Percentiles rank a stretch among this genome's conserved stretches.
These are phyloP conservation scores for Brachynemurus nebulosus DNA, from an alignment of 2,888 invertebrate species.

Conservation along the genomic window DNA sequence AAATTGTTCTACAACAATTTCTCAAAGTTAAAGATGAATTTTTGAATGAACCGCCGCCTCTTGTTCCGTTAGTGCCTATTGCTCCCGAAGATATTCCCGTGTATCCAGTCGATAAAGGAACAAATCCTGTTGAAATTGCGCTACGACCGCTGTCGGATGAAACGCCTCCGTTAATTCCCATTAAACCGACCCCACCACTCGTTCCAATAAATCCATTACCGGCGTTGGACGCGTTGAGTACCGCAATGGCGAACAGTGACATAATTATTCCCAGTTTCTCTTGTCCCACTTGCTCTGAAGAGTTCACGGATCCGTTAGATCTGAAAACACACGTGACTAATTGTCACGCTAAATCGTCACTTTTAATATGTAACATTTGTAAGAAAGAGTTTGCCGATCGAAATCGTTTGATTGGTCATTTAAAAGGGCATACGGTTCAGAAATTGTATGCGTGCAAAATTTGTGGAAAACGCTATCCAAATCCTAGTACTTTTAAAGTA, in stretches of 20 bases:
- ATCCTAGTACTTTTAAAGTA: slow-evolving; percentile 31
- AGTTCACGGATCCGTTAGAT: slow-evolving; percentile 21
- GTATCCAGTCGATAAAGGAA: slow-evolving; percentile 5
- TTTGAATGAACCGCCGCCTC: slow-evolving; percentile 25
- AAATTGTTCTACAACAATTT: slow-evolving; percentile 5
- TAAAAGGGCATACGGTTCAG: slow-evolving; percentile 28
- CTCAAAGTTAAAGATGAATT: slow-evolving; percentile 11
- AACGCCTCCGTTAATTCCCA: slow-evolving; percentile 28
- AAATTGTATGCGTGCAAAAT: slow-evolving; percentile 30
- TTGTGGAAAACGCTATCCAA: slow-evolving; percentile 30
- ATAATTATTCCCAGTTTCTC: slow-evolving; percentile 20
- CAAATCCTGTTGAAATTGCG: slow-evolving; percentile 9
- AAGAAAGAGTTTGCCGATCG: slow-evolving; percentile 26
- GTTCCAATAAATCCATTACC: slow-evolving; percentile 13
- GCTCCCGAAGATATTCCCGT: slow-evolving; percentile 18
- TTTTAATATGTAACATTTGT: slow-evolving; percentile 28
- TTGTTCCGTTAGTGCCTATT: slow-evolving; percentile 24
- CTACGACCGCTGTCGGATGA: slow-evolving; percentile 14
- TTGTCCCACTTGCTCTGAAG: slow-evolving; percentile 24
- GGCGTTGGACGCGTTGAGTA: slow-evolving; percentile 17
- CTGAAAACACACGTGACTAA: slow-evolving; percentile 24
- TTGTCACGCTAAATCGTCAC: slow-evolving; percentile 20
- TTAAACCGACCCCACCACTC: slow-evolving; percentile 22
- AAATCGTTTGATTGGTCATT: slow-evolving; percentile 26
- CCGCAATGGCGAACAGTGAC: slow-evolving; percentile 18